A percentile compares a stretch with the other conserved stretches of the same genome.
Evolutionary conservation across 2,888 invertebrate genomes (phyloP).

Genomic region (Lycaena phlaeas): DNA sequence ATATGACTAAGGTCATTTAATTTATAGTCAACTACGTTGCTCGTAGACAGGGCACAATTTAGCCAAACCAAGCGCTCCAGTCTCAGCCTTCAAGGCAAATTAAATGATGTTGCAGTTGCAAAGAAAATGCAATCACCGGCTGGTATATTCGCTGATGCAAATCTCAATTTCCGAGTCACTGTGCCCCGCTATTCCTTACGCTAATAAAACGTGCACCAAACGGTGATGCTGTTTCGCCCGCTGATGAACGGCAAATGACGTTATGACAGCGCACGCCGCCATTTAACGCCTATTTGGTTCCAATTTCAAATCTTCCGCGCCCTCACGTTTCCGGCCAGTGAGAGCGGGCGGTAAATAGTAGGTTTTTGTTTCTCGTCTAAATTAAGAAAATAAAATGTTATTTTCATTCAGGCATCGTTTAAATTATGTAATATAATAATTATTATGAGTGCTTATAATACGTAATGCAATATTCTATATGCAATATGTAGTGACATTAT

Average conservation of each 20-base stretch:
- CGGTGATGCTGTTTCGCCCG: constrained; percentile 67
- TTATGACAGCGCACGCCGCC: constrained; percentile 73
- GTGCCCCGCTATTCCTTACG: constrained; percentile 71
- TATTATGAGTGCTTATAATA: no score
- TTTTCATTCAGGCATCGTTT: background rate
- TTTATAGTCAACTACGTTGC: constrained; percentile 24
- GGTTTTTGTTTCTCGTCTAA: constrained; percentile 53
- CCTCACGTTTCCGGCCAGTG: constrained; percentile 62
- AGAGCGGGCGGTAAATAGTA: constrained; percentile 60
- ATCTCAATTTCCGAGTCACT: constrained; percentile 66
- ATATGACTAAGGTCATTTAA: constrained; percentile 21
- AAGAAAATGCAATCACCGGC: constrained; percentile 70
- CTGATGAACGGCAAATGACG: constrained; percentile 72
- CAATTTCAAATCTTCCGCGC: constrained; percentile 73
- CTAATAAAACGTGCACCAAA: constrained; percentile 71
- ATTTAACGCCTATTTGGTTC: constrained; percentile 80
- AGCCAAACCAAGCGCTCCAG: constrained; percentile 38
- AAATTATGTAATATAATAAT: no score
- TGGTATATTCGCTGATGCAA: constrained; percentile 61
- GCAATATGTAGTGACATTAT: no score
- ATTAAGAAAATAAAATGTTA: constrained; percentile 10
- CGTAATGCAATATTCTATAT: no score
- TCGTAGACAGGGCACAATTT: constrained; percentile 43
- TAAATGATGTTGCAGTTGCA: constrained; percentile 63
- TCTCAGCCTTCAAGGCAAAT: constrained; percentile 49